Evolutionary conservation across 2,888 invertebrate genomes (phyloP).

Genomic region (Campaea margaritaria): DNA sequence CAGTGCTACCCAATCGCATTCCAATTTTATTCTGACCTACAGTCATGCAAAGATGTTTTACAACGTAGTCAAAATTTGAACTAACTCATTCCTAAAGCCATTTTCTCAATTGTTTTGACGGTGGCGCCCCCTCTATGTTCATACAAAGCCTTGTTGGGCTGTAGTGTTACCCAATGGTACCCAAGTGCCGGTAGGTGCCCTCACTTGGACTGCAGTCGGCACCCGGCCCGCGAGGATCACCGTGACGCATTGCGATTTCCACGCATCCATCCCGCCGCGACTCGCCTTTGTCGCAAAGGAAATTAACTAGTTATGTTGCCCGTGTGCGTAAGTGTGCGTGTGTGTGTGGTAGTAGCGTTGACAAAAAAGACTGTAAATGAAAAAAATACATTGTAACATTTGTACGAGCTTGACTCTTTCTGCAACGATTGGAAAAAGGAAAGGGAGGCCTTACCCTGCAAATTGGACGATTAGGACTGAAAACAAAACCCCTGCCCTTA

Average conservation of each 20-base stretch:
- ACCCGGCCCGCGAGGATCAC: slow-evolving; percentile 64
- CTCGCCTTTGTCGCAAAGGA: slow-evolving; percentile 84
- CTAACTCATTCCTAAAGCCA: too few relatives aligned
- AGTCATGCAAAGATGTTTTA: too few relatives aligned
- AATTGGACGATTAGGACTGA: too few relatives aligned
- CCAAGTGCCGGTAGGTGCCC: not conserved
- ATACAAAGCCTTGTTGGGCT: too few relatives aligned
- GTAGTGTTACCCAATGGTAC: not conserved
- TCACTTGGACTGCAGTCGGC: slow-evolving; percentile 8
- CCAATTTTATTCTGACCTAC: too few relatives aligned
- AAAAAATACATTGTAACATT: not conserved
- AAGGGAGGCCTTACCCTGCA: too few relatives aligned
- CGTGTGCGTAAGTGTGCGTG: slow-evolving; percentile 44
- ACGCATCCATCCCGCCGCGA: slow-evolving; percentile 82
- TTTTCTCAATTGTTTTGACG: too few relatives aligned
- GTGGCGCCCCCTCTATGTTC: not conserved
- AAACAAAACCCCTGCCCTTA: too few relatives aligned
- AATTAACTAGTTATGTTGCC: slow-evolving; percentile 79
- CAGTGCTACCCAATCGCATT: too few relatives aligned
- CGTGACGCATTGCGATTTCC: slow-evolving; percentile 84
- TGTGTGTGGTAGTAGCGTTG: slow-evolving; percentile 57
- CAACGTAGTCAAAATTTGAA: too few relatives aligned
- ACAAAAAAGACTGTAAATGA: slow-evolving; percentile 43
- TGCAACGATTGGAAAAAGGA: too few relatives aligned
- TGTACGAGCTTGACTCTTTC: too few relatives aligned